Evolutionary conservation across 92 coral and sea anemone genomes (phyloP).

Genomic region (Epizoanthus illoricatus): DNA sequence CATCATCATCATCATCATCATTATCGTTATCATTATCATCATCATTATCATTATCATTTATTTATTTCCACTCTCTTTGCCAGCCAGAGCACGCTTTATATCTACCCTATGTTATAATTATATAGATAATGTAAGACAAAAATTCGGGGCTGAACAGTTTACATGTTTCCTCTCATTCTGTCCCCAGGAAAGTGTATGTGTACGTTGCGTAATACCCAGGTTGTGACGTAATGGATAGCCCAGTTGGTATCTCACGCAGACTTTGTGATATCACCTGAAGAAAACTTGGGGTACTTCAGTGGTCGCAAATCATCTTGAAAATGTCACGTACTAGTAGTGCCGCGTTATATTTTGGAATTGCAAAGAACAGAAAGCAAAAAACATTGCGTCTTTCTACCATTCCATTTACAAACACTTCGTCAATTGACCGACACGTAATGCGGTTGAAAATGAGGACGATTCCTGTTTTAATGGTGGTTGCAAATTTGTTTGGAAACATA

Average conservation of each 20-base stretch:
- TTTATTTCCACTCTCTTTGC: no score
- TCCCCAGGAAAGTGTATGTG: conserved; percentile 71
- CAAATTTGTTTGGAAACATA: neutral
- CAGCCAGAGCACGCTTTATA: neutral
- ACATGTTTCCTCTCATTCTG: neutral
- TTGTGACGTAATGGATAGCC: neutral
- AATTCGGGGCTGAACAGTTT: neutral
- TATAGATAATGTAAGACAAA: neutral
- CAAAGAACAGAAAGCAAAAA: neutral
- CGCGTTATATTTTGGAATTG: neutral
- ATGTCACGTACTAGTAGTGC: neutral
- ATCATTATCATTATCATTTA: no score
- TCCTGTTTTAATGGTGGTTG: neutral
- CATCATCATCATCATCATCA: no score
- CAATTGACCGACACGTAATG: neutral
- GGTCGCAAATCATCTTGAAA: no score
- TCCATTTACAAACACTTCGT: neutral
- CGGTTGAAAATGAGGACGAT: neutral
- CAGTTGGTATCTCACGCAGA: neutral
- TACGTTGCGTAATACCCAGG: conserved; percentile 63
- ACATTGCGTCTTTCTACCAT: neutral
- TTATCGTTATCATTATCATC: no score
- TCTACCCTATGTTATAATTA: neutral
- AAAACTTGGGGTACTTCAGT: neutral
- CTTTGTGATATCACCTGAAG: neutral